These are phyloP conservation scores for Brachionus rotundiformis DNA, from an alignment of 1,140 invertebrate species.

Conservation along the genomic window DNA sequence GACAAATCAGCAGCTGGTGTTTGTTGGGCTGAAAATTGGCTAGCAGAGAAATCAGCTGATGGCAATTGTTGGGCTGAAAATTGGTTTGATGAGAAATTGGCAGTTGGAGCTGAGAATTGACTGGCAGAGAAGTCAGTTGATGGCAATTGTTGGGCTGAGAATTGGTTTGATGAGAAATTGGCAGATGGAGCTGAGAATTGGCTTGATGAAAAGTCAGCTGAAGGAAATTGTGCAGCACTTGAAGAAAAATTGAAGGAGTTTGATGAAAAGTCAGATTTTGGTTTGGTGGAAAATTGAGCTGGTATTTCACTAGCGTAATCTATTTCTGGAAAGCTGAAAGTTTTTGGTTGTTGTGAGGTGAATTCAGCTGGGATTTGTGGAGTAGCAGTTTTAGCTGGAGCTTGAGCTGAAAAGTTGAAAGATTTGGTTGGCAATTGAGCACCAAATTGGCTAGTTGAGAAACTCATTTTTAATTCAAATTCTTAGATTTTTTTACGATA, in stretches of 20 bases:
- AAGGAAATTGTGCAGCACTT: not conserved
- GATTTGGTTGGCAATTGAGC: slow-evolving; percentile 3
- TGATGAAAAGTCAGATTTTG: not conserved
- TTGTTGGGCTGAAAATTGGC: not conserved
- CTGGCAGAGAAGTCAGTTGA: not conserved
- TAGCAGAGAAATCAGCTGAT: not conserved
- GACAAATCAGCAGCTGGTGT: not conserved
- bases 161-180: not conserved
- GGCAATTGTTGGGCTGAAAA: not conserved
- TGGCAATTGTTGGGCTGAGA: not conserved
- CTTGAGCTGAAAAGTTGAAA: slow-evolving; percentile 7
- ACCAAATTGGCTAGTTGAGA: not conserved
- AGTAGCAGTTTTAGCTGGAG: not conserved
- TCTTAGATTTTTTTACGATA: not conserved
- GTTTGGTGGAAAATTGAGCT: not conserved
- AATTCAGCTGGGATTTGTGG: slow-evolving; percentile 14
- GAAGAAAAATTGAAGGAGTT: not conserved
- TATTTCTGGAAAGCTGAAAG: not conserved
- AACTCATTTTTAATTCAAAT: slow-evolving; percentile 7
- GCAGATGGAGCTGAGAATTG: slow-evolving; percentile 5
- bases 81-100: not conserved
- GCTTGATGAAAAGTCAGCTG: not conserved
- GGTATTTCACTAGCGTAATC: not conserved
- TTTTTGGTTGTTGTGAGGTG: not conserved
- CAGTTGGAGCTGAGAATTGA: not conserved